Evolutionary conservation across 2,797 vertebrate genomes (phyloP), one percentile per base, ranked within the genome.

Genomic region (Scolopax bukidnonensis): DNA sequence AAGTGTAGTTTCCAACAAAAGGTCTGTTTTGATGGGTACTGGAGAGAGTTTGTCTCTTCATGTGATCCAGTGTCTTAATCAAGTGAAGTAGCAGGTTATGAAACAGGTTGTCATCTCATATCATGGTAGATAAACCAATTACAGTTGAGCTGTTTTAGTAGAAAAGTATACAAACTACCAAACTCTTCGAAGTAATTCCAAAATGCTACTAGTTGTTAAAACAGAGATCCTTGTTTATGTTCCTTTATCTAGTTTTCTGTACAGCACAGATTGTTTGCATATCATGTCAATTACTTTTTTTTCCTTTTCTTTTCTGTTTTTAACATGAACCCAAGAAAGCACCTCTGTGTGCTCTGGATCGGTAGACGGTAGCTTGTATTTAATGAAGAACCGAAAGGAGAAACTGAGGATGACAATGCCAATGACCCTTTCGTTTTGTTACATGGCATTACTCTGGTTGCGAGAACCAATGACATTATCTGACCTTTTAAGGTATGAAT

Each of bases 361-460:
- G 0, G 50, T 97, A 36, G 98, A 99, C 80, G 98, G 97, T 23
- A 18, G 25, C 5, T 47, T 79, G 3, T 98, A 98, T 90, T 87
- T 97, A 6, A 45, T 27, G 16, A 88, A 69, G 25, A 87, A 75
- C 74, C 96, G 70, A 48, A 96, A 95, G 54, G 90, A 61, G 5
- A 40, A 47, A 0, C 18, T 96, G 36, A 97, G 95, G 93, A 98
- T 99, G 99, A 98, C 90, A 1, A 98, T 99, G 98, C 98, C 96
- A 15, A 98, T 97, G 96, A 99, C 99, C 0, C 97, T 99, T 74
- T 99, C 99, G 0, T 98, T 99, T 96, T 98, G 99, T 95, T 98
- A 98, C 84, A 96, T 99, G 90, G 98, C 99, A 0, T 96, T 99
- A 75, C 97, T 99, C 17, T 99, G 99, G 99, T 91, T 98, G 93